Percentiles rank a stretch among this genome's conserved stretches.
Conservation (phyloP, 2,113 vertebrate species). For the Ginglymostoma cirratum region DNA sequence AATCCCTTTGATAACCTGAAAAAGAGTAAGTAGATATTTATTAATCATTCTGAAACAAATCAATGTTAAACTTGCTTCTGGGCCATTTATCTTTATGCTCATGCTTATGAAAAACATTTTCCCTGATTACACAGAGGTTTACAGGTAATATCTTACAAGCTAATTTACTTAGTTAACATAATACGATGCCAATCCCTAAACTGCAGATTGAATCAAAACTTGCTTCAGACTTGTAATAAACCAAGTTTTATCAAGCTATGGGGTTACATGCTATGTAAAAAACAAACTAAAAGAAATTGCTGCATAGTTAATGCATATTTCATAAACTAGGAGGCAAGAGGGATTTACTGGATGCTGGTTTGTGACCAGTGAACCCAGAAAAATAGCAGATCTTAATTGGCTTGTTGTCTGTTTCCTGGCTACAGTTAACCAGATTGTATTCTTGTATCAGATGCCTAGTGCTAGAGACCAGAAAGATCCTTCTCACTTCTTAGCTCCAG, state of each 20-base stretch:
- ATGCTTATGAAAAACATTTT: neutral
- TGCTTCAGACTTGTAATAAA: neutral
- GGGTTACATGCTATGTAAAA: neutral
- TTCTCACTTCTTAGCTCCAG: neutral
- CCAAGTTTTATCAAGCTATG: neutral
- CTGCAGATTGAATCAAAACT: neutral
- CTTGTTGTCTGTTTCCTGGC: no score
- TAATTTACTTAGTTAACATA: neutral
- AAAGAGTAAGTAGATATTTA: conserved; percentile 15
- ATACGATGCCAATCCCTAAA: neutral
- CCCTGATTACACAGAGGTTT: neutral
- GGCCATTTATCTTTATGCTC: neutral
- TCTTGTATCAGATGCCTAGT: no score
- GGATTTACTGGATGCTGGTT: no score
- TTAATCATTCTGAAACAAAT: conserved; percentile 13
- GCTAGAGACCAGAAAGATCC: no score
- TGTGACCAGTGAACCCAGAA: no score
- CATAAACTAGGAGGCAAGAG: neutral
- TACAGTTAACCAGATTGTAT: no score
- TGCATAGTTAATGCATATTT: neutral
- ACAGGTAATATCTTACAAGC: neutral
- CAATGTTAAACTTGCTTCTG: neutral
- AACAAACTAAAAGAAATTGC: neutral
- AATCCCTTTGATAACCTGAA: conserved; percentile 19
- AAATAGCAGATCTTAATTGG: no score